Evolutionary conservation across 2,797 vertebrate genomes (phyloP).

Genomic region (Discoglossus pictus): DNA sequence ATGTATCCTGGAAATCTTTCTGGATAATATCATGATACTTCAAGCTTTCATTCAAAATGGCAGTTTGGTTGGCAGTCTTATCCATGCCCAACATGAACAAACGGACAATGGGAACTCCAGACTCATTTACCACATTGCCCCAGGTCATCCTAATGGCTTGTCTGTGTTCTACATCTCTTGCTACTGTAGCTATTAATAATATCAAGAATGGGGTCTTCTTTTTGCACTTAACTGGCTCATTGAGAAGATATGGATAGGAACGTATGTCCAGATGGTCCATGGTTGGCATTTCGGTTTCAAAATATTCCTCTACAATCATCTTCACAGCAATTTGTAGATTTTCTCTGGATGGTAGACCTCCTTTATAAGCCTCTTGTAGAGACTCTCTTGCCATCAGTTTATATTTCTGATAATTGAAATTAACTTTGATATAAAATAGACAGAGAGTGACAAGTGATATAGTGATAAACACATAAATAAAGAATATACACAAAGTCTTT

Average conservation of each 20-base stretch:
- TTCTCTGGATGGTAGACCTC: no score
- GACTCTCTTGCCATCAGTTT: no score
- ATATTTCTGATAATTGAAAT: no score
- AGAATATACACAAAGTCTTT: constrained; percentile 7
- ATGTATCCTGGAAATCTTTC: constrained; percentile 51
- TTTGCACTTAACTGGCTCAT: constrained; percentile 46
- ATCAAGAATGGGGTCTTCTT: constrained; percentile 34
- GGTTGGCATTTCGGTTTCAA: no score
- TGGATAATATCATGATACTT: constrained; percentile 42
- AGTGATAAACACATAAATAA: neutral
- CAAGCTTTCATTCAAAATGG: constrained; percentile 3
- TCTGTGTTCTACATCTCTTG: constrained; percentile 4
- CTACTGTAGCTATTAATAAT: constrained; percentile 30
- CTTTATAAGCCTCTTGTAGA: no score
- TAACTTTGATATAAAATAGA: constrained; percentile 8
- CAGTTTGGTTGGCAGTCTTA: rapidly evolving
- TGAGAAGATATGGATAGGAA: constrained; percentile 28
- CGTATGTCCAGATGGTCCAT: constrained; percentile 3
- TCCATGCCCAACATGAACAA: constrained; percentile 38
- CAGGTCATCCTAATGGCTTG: neutral
- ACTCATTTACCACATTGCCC: neutral
- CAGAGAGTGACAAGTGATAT: neutral
- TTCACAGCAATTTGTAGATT: no score
- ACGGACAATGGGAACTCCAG: rapidly evolving
- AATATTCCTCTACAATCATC: no score